A percentile compares a stretch with the other conserved stretches of the same genome.
Evolutionary conservation across 2,797 vertebrate genomes (phyloP).

Genomic region (Pristis pectinata): DNA sequence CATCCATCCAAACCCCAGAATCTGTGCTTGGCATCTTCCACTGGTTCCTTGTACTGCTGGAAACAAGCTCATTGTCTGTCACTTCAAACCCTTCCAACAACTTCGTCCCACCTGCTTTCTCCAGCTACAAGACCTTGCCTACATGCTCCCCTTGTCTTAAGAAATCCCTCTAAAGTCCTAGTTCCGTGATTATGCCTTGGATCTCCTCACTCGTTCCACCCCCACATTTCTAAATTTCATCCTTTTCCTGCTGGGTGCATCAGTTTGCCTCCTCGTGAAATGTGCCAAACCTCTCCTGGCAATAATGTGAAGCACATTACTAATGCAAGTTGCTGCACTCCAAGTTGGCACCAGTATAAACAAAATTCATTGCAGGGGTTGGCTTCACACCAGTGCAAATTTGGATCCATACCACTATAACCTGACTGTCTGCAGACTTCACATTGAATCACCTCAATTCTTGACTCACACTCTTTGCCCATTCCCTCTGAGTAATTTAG

Average conservation of each 20-base stretch:
- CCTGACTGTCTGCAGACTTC: slow-evolving; percentile 9
- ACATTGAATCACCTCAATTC: neutral
- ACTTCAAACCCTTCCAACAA: neutral
- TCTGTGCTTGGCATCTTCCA: neutral
- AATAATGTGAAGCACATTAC: neutral
- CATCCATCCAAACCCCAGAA: neutral
- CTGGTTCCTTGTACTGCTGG: neutral
- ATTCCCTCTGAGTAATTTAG: neutral
- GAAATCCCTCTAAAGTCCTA: neutral
- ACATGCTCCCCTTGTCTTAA: no score
- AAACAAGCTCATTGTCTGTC: neutral
- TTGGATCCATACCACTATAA: slow-evolving; percentile 14
- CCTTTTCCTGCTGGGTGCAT: neutral
- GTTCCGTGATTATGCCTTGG: neutral
- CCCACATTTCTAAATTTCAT: no score
- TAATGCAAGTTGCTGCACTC: slow-evolving; percentile 14
- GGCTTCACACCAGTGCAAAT: slow-evolving; percentile 7
- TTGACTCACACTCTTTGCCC: slow-evolving; percentile 2
- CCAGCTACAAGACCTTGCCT: neutral
- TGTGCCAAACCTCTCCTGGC: slow-evolving; percentile 5
- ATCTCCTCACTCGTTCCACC: neutral
- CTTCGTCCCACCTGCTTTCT: neutral
- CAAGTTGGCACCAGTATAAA: slow-evolving; percentile 16
- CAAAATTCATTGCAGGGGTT: slow-evolving; percentile 12
- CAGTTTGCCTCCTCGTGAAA: neutral